Base-by-base conservation (phyloP, 2,113 vertebrate species). In the Siniperca knerii region DNA sequence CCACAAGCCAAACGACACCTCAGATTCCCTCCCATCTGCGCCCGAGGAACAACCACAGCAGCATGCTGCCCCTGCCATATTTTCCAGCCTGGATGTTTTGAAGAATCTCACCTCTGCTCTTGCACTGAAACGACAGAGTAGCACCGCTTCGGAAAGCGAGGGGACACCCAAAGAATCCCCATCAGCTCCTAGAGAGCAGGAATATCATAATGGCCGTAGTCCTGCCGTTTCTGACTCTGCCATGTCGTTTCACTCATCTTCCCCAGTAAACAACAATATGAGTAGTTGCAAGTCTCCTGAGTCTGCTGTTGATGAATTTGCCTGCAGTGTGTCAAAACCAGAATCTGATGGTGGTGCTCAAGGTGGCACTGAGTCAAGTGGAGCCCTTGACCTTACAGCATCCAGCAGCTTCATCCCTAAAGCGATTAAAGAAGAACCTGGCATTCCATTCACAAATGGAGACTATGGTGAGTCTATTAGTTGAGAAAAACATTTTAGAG, bases 371-470 rank as follows among this genome's bases (percentile, higher is more conserved):
- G 97, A 99, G 94, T 96, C 96, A n/a, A 93, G 96, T 0, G 93
- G 97, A 35, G 97, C 97, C 79, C 93, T 98, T 89, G 98, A 98
- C 96, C 96, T 99, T 87, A 97, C 98, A 0, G 96, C 96, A 0
- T 95, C 96, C 77, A 97, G 85, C 89, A 97, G 78, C 76, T 93
- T 96, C 21, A 94, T 93, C 60, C 94, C 95, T 52, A 96, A 97
- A 91, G 83, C 90, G 25, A 95, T 97, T 78, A 97, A 97, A 75
- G 96, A 98, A 82, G 97, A 98, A 46, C 97, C 96, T 0, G 96
- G 97, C 62, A 57, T 96, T 71, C 89, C 94, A 9, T 95, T 96
- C 75, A 74, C 95, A 20, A 95, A 94, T 66, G 97, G 96, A 89
- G 97, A 98, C 48, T 97, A 94, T 68, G 95, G 96, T 97, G 86